Evolutionary conservation across 2,797 vertebrate genomes (phyloP), one percentile per base, ranked within the genome.

Genomic region (Thunnus albacares): DNA sequence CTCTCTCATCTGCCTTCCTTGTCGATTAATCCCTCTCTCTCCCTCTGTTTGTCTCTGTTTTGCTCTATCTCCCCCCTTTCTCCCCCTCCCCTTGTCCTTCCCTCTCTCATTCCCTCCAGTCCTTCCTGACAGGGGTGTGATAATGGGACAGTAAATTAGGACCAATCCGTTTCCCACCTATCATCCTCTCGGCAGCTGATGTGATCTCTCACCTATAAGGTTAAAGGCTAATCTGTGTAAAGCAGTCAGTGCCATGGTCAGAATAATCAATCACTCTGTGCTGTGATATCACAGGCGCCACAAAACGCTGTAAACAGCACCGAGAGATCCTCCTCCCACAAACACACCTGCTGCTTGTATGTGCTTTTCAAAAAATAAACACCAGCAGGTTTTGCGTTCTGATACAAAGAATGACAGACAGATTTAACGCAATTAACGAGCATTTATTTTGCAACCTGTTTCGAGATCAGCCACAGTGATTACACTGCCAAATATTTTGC

Each of bases 91-190:
- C 59, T 79, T 77, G 63, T 22, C 74, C 75, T 75, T 35, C 75
- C 56, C 62, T 73, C 60, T 57, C 75, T 45, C 65, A 52, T 74
- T 65, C 73, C 90, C 76, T 61, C 51, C 47, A 57, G 79, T 83
- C 74, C 83, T 70, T 77, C 76, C 90, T 87, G 90, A 92, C 89
- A 88, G 85, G 75, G 58, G 56, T 68, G 79, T 79, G 86, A 92
- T 93, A 93, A 94, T 89, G 87, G 88, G 90, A 86, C 88, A 80
- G 92, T 94, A 88, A 95, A 94, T 94, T 89, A 91, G 79, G 65
- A 84, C 80, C 65, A n/a, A 84, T 75, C 70, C 18, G 15, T 85
- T 85, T 78, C 86, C 79, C 84, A 83, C 79, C 84, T 43, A 82
- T 83, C 83, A 74, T 77, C 75, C 74, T 62, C 80, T 77, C 79